Percentiles rank a stretch among this genome's conserved stretches.
Conservation (phyloP, 2,797 vertebrate species). For the Chanos chanos region DNA sequence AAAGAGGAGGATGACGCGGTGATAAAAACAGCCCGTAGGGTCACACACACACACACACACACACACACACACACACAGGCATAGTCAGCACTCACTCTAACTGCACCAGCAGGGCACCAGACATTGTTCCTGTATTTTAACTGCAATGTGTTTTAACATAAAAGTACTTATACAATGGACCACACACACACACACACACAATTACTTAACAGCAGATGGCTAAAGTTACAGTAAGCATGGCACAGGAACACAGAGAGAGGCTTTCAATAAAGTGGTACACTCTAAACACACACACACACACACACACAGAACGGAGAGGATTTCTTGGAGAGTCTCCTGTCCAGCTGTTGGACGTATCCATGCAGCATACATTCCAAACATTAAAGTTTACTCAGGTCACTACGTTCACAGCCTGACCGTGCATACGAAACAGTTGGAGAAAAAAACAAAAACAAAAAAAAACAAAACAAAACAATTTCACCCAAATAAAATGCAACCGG, state of each 20-base stretch:
- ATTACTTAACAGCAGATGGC: conserved; percentile 9
- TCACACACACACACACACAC: not conserved
- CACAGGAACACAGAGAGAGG: conserved; percentile 28
- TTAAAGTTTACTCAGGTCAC: too few relatives aligned
- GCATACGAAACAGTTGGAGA: too few relatives aligned
- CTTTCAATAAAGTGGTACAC: conserved; percentile 6
- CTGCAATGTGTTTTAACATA: conserved; percentile 11
- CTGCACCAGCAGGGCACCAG: not conserved
- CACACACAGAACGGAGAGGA: not conserved
- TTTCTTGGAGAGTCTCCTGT: too few relatives aligned
- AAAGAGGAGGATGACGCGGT: too few relatives aligned
- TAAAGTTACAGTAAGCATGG: conserved; percentile 19
- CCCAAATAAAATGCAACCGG: too few relatives aligned
- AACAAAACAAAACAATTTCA: too few relatives aligned
- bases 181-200: conserved; percentile 27
- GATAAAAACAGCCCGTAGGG: too few relatives aligned
- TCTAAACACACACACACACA: not conserved
- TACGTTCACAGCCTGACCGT: too few relatives aligned
- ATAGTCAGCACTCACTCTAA: not conserved
- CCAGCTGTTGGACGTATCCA: too few relatives aligned
- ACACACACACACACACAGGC: not conserved
- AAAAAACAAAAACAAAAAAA: too few relatives aligned
- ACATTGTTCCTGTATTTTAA: too few relatives aligned
- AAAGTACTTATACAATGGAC: conserved; percentile 26
- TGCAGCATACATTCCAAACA: too few relatives aligned